Base-by-base conservation (phyloP, 2,113 vertebrate species). In the Lasiurus borealis region DNA sequence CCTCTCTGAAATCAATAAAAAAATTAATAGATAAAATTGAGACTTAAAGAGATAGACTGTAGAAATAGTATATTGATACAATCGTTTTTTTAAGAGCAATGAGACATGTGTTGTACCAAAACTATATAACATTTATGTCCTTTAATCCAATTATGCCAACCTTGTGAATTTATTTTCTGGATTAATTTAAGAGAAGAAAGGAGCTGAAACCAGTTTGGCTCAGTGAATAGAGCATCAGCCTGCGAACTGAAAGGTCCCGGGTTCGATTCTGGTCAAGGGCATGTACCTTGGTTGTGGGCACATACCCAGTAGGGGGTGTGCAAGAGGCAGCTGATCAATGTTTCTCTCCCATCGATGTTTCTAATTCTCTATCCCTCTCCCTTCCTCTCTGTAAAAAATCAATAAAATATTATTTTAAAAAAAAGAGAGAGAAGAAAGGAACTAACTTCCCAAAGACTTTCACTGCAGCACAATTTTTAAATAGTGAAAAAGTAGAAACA, bases 381-480 rank as follows among this genome's bases (percentile, higher is more conserved):
- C 5, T 40, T 40, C 40, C 40, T 40, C 40, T 40, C 40, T 40
- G 40, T 40, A 40, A 40, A 40, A 40, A 40, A 40, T 40, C 40
- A 40, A 40, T 40, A 40, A 40, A 40, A 40, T 40, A 40, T 40
- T 40, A 40, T 40, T 40, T 40, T 40, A 40, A 40, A 40, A 3
- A 40, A 40, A 40, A 40, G 5, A 40, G 40, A 89, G 12, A 87
- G 88, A 59, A 93, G 59, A 64, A 54, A 92, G 87, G 48, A 95
- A 76, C 21, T 90, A 54, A 16, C 48, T 84, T 73, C 68, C 77
- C 52, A 46, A 77, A 88, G 77, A 93, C 5, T 69, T 93, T 89
- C n/a, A 85, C 9, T 46, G 83, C 72, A 85, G 57, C 48, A 81
- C 93, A 95, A 78, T 75, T n/a, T 93, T 90, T 87, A 92, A 85